A percentile compares a stretch with the other conserved stretches of the same genome.
Conservation (phyloP, 2,888 invertebrate species). For the Tachina fera region DNA sequence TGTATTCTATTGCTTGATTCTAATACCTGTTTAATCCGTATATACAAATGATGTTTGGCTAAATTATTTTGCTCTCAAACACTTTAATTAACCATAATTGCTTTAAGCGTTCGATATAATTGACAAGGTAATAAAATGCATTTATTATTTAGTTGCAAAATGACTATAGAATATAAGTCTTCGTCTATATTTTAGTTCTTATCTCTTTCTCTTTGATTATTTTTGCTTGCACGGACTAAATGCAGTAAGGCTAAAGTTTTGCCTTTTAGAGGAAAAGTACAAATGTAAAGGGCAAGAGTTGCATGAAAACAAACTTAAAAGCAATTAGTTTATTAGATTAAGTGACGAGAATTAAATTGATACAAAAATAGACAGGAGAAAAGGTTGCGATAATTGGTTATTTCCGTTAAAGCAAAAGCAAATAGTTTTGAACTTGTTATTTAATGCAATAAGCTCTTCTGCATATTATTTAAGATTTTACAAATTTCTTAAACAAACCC, state of each 20-base stretch:
- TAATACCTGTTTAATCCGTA: slow-evolving; percentile 37
- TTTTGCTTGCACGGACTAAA: background rate
- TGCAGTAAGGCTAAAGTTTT: slow-evolving; percentile 27
- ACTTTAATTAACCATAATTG: slow-evolving; percentile 68
- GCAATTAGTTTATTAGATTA: slow-evolving; percentile 47
- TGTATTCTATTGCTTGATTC: background rate
- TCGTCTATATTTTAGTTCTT: background rate
- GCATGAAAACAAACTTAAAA: slow-evolving; percentile 43
- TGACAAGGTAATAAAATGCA: slow-evolving; percentile 64
- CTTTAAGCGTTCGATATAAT: slow-evolving; percentile 64
- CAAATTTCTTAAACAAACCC: background rate
- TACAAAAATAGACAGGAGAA: background rate
- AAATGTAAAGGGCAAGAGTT: slow-evolving; percentile 1
- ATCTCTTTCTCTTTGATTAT: background rate
- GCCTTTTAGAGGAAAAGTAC: background rate
- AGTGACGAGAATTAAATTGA: slow-evolving; percentile 42
- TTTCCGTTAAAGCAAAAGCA: background rate
- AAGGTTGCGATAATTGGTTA: slow-evolving; percentile 4
- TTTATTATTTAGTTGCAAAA: slow-evolving; percentile 49
- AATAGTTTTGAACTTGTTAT: background rate
- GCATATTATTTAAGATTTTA: background rate
- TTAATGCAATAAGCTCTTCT: background rate
- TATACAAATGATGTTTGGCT: slow-evolving; percentile 12
- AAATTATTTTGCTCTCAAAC: slow-evolving; percentile 45
- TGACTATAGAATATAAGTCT: slow-evolving; percentile 1